These are phyloP conservation scores for Sebastes matsubarae DNA, from an alignment of 2,797 vertebrate species.

Conservation along the genomic window DNA sequence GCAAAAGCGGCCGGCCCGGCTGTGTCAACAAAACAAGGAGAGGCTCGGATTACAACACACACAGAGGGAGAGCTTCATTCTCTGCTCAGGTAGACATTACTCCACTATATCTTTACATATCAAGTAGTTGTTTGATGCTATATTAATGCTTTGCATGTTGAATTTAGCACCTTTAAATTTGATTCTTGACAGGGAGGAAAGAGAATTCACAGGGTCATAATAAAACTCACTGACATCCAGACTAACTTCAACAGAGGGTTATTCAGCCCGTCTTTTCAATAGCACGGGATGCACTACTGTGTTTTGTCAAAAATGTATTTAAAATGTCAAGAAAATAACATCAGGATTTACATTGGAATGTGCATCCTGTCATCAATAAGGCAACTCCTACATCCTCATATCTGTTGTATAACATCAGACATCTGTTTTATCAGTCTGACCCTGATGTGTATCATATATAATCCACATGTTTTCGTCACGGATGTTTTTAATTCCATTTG, in stretches of 20 bases:
- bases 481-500: background rate
- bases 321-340: background rate
- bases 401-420: background rate
- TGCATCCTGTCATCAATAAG: background rate
- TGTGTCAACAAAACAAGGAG: background rate
- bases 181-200: background rate
- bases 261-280: background rate
- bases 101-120: background rate
- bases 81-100: background rate
- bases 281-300: background rate
- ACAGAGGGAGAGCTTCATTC: too few relatives aligned
- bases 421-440: background rate
- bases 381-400: background rate
- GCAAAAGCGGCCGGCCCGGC: too few relatives aligned
- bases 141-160: rapidly evolving
- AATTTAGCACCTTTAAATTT: background rate
- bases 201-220: background rate
- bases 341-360: background rate
- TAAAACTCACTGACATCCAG: background rate
- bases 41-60: background rate
- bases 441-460: background rate
- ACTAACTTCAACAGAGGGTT: background rate
- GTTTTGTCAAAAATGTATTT: background rate
- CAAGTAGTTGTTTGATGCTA: background rate
- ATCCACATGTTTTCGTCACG: rapidly evolving